These are phyloP conservation scores for Ammospiza caudacuta DNA, from an alignment of 2,113 vertebrate genomes.

Conservation along the genomic window DNA sequence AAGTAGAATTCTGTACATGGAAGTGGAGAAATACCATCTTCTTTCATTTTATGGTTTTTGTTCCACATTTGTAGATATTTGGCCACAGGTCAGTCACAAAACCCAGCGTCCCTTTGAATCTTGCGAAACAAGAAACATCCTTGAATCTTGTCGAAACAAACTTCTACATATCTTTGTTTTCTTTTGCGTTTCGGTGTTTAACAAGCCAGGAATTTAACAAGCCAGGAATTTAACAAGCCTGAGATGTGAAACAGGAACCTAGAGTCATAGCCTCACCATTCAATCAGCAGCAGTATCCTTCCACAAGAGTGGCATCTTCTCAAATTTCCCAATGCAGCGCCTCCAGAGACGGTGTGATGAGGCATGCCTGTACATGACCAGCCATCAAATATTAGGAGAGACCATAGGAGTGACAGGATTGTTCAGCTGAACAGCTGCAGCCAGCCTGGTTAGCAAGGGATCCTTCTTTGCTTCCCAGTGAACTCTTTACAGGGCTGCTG, in stretches of 20 bases:
- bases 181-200: not conserved
- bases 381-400: not conserved
- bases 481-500: not conserved
- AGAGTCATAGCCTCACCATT: not conserved
- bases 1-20: not conserved
- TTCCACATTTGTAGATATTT: not conserved
- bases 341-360: conserved; percentile 11
- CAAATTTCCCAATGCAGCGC: not conserved
- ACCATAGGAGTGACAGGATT: not conserved
- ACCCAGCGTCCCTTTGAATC: not conserved
- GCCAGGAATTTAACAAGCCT: not conserved
- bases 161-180: not conserved
- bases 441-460: conserved; percentile 19
- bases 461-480: not conserved
- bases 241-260: not conserved
- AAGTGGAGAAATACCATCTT: not conserved
- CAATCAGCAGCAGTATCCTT: not conserved
- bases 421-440: not conserved
- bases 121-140: fast-evolving
- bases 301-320: not conserved
- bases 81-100: not conserved
- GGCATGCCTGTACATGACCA: not conserved
- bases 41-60: not conserved
- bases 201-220: not conserved
- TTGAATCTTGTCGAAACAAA: not conserved